Percentiles rank a stretch among this genome's conserved stretches.
Evolutionary conservation across 2,797 vertebrate genomes (phyloP).

Genomic region (Rhinogobio ventralis): DNA sequence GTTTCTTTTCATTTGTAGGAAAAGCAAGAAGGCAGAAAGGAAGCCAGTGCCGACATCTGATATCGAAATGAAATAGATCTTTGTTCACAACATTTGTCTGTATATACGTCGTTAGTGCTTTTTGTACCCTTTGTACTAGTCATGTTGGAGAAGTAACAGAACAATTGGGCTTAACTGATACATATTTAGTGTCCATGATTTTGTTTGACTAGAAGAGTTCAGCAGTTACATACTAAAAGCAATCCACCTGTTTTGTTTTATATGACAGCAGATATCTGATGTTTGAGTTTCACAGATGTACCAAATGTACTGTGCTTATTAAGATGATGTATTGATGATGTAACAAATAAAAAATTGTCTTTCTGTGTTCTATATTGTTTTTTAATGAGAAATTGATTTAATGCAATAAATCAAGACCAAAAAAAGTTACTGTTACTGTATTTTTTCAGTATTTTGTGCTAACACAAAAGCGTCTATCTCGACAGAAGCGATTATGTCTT

Average conservation of each 20-base stretch:
- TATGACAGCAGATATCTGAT: not conserved
- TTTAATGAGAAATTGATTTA: constrained; percentile 3
- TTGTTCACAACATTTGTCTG: not conserved
- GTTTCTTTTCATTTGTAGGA: not conserved
- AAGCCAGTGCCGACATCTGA: constrained; percentile 58
- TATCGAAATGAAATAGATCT: constrained; percentile 57
- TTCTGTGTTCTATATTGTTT: constrained; percentile 8
- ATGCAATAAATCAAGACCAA: not conserved
- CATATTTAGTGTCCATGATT: not conserved
- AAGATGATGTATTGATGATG: not conserved
- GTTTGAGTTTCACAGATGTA: not conserved
- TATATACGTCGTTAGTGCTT: not conserved
- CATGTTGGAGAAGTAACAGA: not conserved
- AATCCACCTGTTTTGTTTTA: not conserved
- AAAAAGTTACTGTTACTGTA: not conserved
- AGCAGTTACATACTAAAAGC: not conserved
- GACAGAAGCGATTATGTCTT: too few species aligned
- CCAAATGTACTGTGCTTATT: not conserved
- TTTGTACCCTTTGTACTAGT: constrained; percentile 25
- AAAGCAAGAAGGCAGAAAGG: constrained; percentile 52
- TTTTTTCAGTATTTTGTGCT: not conserved
- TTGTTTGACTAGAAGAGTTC: not conserved
- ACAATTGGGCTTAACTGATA: not conserved
- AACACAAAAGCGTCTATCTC: not conserved
- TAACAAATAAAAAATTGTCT: not conserved